Base-by-base conservation (phyloP, 2,113 vertebrate species). In the Sula dactylatra region DNA sequence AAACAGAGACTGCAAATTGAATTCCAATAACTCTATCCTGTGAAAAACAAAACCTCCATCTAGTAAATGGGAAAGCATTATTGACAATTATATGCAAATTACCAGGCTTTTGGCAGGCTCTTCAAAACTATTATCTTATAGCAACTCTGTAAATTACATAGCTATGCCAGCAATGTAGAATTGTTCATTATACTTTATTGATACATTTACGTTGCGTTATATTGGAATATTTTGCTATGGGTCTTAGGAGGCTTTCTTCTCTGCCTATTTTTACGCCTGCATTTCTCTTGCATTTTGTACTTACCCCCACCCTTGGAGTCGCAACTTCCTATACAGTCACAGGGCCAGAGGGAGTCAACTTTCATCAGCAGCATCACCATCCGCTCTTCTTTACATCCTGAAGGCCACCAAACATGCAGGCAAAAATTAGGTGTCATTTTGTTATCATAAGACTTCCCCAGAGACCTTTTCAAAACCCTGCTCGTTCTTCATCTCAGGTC, bases 21-120 rank as follows among this genome's bases (percentile, higher is more conserved):
- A 97, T 97, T 97, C 86, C 93, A 94, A 88, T 97, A 97, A 97
- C 88, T 94, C 83, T 85, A 93, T 87, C 86, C 93, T 62, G 45
- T 97, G 95, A 92, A 96, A 95, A 95, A 92, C 91, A 95, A 93
- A 97, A 84, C 72, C 83, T 94, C 83, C 88, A 95, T 97, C 95
- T 94, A 95, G 88, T 94, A 94, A 97, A 97, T 96, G 88, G 91
- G 91, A 94, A 93, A 90, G 67, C 78, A 96, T 96, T 97, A 97
- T 96, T 95, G 95, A 96, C 93, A 95, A 97, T 96, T 97, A 96
- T 93, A 97, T 97, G 95, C 88, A 97, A 97, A 97, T 97, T 94
- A 83, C 90, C 32, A 96, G 47, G 80, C 91, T 95, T 97, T 96
- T 97, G 90, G 93, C 94, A 97, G 93, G 82, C 90, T 94, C 72